Evolutionary conservation across 2,113 vertebrate genomes (phyloP).

Genomic region (Penelope pileata): DNA sequence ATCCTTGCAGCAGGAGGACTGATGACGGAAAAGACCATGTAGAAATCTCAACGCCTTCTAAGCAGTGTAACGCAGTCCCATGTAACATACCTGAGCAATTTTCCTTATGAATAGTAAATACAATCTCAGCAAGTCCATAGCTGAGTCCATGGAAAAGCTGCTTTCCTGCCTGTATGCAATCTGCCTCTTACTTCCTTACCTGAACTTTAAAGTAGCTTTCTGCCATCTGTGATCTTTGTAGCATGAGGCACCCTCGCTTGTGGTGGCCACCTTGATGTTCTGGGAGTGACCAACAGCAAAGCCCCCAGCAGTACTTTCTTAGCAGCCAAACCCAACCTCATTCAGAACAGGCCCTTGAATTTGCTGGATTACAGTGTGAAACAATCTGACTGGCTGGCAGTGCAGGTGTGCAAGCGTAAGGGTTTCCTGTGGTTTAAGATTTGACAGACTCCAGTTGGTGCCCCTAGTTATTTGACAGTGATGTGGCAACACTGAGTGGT

Average conservation of each 20-base stretch:
- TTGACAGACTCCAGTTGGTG: constrained; percentile 59
- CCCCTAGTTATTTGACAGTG: constrained; percentile 46
- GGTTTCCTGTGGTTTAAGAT: constrained; percentile 33
- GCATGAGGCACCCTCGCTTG: background rate
- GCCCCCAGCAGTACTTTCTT: constrained; percentile 40
- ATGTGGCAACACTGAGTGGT: constrained; percentile 54
- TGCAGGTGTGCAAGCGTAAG: constrained; percentile 2
- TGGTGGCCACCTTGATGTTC: background rate
- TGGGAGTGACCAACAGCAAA: background rate
- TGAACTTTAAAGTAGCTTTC: background rate
- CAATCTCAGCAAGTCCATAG: background rate
- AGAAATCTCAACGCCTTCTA: background rate
- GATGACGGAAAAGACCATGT: background rate
- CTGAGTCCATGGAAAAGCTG: background rate
- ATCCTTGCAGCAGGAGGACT: background rate
- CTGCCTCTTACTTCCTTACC: background rate
- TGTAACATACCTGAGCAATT: background rate
- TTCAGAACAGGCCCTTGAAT: constrained; percentile 48
- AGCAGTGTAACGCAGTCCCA: background rate
- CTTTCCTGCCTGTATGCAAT: background rate
- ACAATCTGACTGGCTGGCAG: constrained; percentile 64
- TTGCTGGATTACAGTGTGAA: constrained; percentile 65
- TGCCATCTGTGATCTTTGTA: background rate
- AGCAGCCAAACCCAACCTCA: background rate
- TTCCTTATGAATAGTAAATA: background rate